These are phyloP conservation scores for Tarsius wallacei DNA, from an alignment of 2,797 vertebrate genomes.

Conservation along the genomic window DNA sequence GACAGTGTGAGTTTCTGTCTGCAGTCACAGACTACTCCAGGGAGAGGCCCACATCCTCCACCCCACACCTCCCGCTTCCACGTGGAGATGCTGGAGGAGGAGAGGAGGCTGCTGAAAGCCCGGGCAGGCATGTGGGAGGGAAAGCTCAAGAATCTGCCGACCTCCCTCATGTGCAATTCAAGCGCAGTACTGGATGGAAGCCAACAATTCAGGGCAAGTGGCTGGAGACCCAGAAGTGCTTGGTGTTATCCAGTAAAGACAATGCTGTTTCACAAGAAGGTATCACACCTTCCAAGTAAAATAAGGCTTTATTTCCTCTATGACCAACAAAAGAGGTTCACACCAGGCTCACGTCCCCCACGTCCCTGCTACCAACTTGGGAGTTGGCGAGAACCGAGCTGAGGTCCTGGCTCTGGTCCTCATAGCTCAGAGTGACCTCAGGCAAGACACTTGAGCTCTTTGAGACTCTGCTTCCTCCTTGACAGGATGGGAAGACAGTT, in stretches of 20 bases:
- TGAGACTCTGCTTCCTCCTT: neutral
- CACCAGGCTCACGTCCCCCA: neutral
- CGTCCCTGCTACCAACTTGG: neutral
- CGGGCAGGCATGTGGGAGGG: rapidly evolving
- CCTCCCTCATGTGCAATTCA: neutral
- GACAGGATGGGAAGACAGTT: neutral
- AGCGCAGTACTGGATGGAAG: neutral
- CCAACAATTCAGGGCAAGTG: neutral
- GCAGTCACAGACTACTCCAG: neutral
- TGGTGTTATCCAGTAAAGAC: neutral
- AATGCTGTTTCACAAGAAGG: neutral
- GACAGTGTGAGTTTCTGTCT: neutral
- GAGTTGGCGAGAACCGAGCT: neutral
- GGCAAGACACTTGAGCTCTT: neutral
- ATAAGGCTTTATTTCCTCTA: neutral
- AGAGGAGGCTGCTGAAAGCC: neutral
- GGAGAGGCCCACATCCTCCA: neutral
- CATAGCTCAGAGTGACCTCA: neutral
- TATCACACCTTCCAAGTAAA: neutral
- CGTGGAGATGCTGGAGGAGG: neutral
- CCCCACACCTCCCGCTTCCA: neutral
- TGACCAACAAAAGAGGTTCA: neutral
- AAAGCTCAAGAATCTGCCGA: rapidly evolving
- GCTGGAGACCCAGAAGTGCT: neutral
- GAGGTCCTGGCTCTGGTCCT: neutral